phyloP scores from a whole-genome alignment of 2,113 vertebrate genomes.

The Gnathochromis pfefferi region DNA sequence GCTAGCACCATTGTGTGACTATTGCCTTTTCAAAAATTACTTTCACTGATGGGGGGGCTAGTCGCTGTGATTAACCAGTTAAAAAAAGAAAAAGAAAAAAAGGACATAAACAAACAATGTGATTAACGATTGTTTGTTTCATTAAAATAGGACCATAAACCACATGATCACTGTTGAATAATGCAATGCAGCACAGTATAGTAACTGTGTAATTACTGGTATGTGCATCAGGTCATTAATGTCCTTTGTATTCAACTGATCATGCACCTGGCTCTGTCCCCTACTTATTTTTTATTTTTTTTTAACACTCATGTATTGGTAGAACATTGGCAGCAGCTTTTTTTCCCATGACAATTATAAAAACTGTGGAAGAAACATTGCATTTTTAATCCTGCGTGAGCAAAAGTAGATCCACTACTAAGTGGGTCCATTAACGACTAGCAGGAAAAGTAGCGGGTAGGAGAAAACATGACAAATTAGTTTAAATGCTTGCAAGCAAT shows the following conservation, averaged over 20 bases:
- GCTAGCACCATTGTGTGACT: not conserved
- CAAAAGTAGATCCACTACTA: not conserved
- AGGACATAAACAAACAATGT: not conserved
- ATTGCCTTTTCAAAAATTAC: not conserved
- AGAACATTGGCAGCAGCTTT: not conserved
- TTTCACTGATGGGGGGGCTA: not conserved
- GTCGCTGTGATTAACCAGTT: not conserved
- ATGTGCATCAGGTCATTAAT: not conserved
- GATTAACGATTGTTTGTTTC: not conserved
- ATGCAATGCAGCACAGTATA: not conserved
- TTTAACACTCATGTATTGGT: not conserved
- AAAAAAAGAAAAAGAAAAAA: not conserved
- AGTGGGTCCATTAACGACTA: not conserved
- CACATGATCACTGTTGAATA: not conserved
- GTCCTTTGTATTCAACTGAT: not conserved
- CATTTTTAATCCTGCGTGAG: not conserved
- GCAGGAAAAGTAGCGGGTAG: not conserved
- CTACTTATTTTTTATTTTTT: not conserved
- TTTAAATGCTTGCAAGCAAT: not conserved
- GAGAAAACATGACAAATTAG: not conserved
- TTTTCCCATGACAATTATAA: not conserved
- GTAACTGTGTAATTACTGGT: not conserved
- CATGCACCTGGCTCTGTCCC: not conserved
- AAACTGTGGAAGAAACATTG: not conserved
- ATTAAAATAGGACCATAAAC: not conserved